Percentiles rank a stretch among this genome's conserved stretches.
Conservation (phyloP, 2,113 vertebrate species). For the Callipepla squamata region DNA sequence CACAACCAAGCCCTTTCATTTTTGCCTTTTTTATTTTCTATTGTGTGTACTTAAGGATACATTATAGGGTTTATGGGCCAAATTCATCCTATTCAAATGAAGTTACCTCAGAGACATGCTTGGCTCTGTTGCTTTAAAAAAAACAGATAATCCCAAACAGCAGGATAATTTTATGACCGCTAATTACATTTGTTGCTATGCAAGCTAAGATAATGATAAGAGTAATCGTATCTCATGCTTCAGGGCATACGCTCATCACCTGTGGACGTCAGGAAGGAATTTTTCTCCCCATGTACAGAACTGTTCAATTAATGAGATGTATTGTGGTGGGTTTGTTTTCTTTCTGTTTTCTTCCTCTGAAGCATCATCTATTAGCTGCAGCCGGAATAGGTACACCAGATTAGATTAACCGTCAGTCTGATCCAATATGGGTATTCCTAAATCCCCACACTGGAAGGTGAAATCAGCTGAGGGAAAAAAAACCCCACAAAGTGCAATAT, state of each 20-base stretch:
- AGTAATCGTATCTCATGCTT: slow-evolving; percentile 84
- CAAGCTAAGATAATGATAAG: slow-evolving; percentile 82
- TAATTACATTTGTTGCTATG: slow-evolving; percentile 79
- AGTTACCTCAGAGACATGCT: slow-evolving; percentile 64
- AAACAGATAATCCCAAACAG: slow-evolving; percentile 64
- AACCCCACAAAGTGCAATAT: background rate
- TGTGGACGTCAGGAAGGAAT: slow-evolving; percentile 72
- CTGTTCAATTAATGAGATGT: slow-evolving; percentile 65
- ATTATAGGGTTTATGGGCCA: slow-evolving; percentile 21
- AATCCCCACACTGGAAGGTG: background rate
- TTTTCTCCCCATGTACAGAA: slow-evolving; percentile 39
- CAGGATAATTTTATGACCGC: slow-evolving; percentile 81
- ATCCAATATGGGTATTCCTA: slow-evolving; percentile 39
- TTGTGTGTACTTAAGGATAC: slow-evolving; percentile 30
- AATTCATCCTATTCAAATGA: slow-evolving; percentile 53
- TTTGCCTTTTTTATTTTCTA: slow-evolving; percentile 22
- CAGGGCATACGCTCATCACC: slow-evolving; percentile 81
- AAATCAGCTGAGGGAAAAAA: background rate
- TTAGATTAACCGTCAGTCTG: slow-evolving; percentile 20
- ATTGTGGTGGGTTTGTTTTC: slow-evolving; percentile 53
- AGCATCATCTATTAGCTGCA: slow-evolving; percentile 38
- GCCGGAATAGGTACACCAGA: slow-evolving; percentile 17
- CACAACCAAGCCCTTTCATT: slow-evolving; percentile 21
- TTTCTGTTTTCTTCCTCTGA: slow-evolving; percentile 51
- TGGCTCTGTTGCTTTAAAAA: slow-evolving; percentile 65